Base-by-base conservation (phyloP, 2,113 vertebrate species). In the Casuarius casuarius region DNA sequence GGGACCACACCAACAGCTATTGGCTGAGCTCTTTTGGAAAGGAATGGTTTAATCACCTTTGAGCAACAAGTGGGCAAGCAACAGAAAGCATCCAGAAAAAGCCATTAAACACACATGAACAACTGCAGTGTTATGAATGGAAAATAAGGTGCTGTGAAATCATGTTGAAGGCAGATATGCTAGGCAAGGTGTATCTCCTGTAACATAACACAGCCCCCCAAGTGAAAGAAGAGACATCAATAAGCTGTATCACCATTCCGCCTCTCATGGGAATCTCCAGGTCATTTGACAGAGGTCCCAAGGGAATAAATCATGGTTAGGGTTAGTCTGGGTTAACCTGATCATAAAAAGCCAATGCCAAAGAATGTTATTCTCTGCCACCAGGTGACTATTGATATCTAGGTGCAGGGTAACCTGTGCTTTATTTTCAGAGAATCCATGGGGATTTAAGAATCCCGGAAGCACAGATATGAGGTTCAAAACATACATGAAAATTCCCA, bases 231-330 rank as follows among this genome's bases (percentile, higher is more conserved):
- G 78, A 82, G 22, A 83, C 73, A 66, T 1, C 4, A 48, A 8
- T 44, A 56, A 90, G 31, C 1, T 42, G 2, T 31, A 13, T 33
- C 49, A 62, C 48, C 1, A 0, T 44, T 25, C 25, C 9, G 14
- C 83, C 46, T 84, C 23, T 67, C 29, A 54, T n/a, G 38, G 31
- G 22, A 86, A 14, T 19, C 12, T 56, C n/a, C 56, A 88, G 49
- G 20, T 25, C 35, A 52, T 10, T 49, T 70, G 35, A 65, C 20
- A 59, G 15, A 77, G 88, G 26, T 28, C 46, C 66, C 68, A 86
- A 35, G 35, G 38, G 56, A 59, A 31, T 19, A 59, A 59, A 59
- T 33, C 5, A 9, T 35, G 65, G 42, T 70, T 48, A 77, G 21
- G 73, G 5, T 84, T 76, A 62, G 9, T 46, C 46, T 71, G 15